Base-by-base conservation (phyloP, 2,113 vertebrate genomes). In the Trinectes maculatus region DNA sequence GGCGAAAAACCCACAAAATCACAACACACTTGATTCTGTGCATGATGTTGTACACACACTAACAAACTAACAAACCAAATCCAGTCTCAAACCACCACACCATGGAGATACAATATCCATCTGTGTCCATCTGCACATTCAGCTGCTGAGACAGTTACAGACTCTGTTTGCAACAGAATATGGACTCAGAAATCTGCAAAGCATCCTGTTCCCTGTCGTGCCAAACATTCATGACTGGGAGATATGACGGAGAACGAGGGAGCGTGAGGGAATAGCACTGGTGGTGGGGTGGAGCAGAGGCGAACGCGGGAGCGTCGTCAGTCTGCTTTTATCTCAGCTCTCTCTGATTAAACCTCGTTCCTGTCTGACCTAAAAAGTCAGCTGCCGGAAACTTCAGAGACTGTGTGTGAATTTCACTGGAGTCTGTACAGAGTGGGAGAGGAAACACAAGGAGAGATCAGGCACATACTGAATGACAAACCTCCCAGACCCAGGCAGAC, bases 291-390 rank as follows among this genome's bases (percentile, higher is more conserved):
- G 68, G 80, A 82, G 82, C 25, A 51, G 71, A 60, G 56, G 59
- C 73, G 79, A 77, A 76, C 63, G 19, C 65, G 56, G 39, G 34
- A 77, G 77, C 83, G 74, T 86, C 70, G 60, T 87, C 83, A 80
- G 75, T 43, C 43, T 13, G 71, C 85, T 86, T 85, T 87, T 86
- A 89, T 86, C 88, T 85, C 62, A 10, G 58, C 84, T 80, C 86
- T 87, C 84, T 80, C 86, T 87, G 85, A 87, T 91, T 89, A 88
- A 87, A 84, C 79, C 79, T 65, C 63, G 82, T 83, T 83, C 83
- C 73, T 75, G 74, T 79, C 79, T 91, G 88, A 91, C 85, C 89
- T 89, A 85, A 87, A 91, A 89, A 89, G 80, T 91, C 84, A 90
- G 87, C 77, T 81, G 80, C 74, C 56, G 77, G 79, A 89, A 89